Percentiles rank a stretch among this genome's conserved stretches.
Evolutionary conservation across 2,888 invertebrate species (phyloP).

Genomic region (Callyntrura guangdongensis): DNA sequence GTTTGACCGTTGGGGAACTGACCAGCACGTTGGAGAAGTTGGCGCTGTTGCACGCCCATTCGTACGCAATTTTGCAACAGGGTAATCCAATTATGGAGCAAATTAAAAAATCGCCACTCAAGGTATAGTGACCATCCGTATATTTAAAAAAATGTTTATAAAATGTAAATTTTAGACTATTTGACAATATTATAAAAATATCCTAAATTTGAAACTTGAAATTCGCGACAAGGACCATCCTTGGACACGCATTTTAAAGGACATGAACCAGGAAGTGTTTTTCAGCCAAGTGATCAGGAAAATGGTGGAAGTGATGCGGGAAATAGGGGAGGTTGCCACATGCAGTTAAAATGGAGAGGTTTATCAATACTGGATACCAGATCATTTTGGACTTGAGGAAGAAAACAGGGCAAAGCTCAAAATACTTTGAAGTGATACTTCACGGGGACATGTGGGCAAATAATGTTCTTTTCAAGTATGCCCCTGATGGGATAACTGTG

Average conservation of each 20-base stretch:
- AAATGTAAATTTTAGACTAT: no score
- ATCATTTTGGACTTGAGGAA: constrained; percentile 47
- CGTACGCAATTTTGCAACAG: constrained; percentile 3
- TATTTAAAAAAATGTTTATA: no score
- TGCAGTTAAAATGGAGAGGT: constrained; percentile 20
- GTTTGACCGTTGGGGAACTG: constrained; percentile 68
- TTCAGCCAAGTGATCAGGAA: constrained; percentile 34
- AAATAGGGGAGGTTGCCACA: constrained; percentile 23
- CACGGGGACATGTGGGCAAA: constrained; percentile 83
- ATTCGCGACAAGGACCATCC: no score
- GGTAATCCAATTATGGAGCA: constrained; percentile 7
- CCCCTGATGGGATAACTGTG: constrained; percentile 52
- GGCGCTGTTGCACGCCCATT: constrained; percentile 78
- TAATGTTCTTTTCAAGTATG: constrained; percentile 81
- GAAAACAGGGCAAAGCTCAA: background rate
- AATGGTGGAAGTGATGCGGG: constrained; percentile 41
- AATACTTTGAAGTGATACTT: constrained; percentile 78
- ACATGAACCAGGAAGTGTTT: constrained; percentile 26
- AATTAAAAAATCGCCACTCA: background rate
- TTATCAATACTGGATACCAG: constrained; percentile 17
- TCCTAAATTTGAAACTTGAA: no score
- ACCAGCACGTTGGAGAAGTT: constrained; percentile 64
- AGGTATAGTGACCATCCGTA: no score
- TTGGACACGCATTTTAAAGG: constrained; percentile 23
- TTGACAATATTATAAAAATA: no score